Evolutionary conservation across 2,888 invertebrate species (phyloP).

Genomic region (Trypoxylon attenuatum): DNA sequence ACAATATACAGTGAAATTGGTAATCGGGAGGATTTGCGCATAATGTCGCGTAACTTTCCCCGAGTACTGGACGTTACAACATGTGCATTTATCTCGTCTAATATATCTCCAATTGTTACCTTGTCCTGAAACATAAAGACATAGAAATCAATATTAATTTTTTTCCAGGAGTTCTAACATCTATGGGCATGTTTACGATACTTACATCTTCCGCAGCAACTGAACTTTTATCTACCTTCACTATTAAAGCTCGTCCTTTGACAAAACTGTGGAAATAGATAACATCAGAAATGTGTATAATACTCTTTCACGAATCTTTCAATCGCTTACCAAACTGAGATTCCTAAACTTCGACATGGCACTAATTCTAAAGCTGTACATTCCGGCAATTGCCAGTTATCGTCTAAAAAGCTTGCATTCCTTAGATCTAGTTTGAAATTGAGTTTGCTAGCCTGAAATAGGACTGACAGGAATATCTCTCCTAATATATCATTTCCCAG

Average conservation of each 20-base stretch:
- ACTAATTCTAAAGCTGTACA: slow-evolving; percentile 78
- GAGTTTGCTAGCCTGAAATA: slow-evolving; percentile 76
- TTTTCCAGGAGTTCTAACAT: no score
- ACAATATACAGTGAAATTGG: slow-evolving; percentile 76
- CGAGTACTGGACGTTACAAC: slow-evolving; percentile 74
- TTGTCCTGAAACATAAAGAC: slow-evolving; percentile 74
- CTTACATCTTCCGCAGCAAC: slow-evolving; percentile 81
- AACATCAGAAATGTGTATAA: neutral
- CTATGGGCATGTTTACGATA: no score
- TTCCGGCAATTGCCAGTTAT: slow-evolving; percentile 79
- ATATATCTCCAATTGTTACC: slow-evolving; percentile 79
- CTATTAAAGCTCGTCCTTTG: slow-evolving; percentile 78
- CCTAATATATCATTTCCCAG: slow-evolving; percentile 80
- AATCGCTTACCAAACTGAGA: slow-evolving; percentile 77
- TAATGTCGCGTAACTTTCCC: slow-evolving; percentile 75
- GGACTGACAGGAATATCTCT: slow-evolving; percentile 78
- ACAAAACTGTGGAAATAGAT: slow-evolving; percentile 76
- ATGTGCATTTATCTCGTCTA: slow-evolving; percentile 80
- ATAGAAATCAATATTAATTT: slow-evolving; percentile 26
- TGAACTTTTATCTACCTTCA: slow-evolving; percentile 77
- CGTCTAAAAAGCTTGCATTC: slow-evolving; percentile 80
- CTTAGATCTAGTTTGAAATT: slow-evolving; percentile 76
- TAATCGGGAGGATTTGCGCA: slow-evolving; percentile 74
- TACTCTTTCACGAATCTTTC: neutral
- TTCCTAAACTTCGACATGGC: slow-evolving; percentile 79